Conservation (phyloP, 2,797 vertebrate genomes). For the Pipistrellus nathusii region DNA sequence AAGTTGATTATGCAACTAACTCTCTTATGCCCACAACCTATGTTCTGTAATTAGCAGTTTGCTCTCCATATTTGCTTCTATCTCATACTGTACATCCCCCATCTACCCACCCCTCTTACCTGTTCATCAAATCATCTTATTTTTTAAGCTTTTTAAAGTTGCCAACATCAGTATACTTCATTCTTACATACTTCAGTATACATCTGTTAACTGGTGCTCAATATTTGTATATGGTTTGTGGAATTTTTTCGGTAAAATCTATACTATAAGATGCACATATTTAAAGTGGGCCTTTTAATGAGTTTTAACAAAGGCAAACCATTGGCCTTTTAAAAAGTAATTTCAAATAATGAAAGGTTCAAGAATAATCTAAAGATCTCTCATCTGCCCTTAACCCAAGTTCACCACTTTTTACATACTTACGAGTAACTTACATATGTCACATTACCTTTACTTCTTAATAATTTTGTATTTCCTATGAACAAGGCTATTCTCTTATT, state of each 20-base stretch:
- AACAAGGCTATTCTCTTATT: conserved; percentile 1
- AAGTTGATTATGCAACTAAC: not conserved
- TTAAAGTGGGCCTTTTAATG: not conserved
- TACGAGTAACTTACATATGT: not conserved
- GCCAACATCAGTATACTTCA: not conserved
- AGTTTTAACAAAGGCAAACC: not conserved
- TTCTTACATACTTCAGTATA: not conserved
- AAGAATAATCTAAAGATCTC: not conserved
- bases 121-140: not conserved
- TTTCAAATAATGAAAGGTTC: not conserved
- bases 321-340: not conserved
- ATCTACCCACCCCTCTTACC: not conserved
- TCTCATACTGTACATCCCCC: too few species aligned
- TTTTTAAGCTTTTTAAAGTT: not conserved
- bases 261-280: not conserved
- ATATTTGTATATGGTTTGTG: not conserved
- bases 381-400: not conserved
- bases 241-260: conserved; percentile 4
- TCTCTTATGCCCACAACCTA: not conserved
- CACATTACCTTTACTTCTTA: not conserved
- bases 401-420: not conserved
- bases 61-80: not conserved
- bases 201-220: not conserved
- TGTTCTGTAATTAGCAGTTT: not conserved
- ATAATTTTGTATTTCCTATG: not conserved